phyloP scores from a whole-genome alignment of 2,888 invertebrate species.

The Dendrolimus houi region DNA sequence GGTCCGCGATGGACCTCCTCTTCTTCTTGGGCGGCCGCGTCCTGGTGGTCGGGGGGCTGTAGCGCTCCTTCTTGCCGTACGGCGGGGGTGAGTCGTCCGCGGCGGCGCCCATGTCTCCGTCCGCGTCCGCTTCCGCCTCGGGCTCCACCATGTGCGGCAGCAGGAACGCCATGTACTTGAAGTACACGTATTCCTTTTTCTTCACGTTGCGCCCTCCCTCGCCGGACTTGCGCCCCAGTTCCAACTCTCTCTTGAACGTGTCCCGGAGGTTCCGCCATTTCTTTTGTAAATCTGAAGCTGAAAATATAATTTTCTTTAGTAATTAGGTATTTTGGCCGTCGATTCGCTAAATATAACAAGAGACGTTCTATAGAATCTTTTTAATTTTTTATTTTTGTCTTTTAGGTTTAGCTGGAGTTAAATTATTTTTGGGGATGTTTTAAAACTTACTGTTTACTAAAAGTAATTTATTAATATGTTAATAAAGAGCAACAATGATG shows the following conservation, averaged over 20 bases:
- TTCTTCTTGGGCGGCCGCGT: not conserved
- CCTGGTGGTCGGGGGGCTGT: slow-evolving; percentile 1
- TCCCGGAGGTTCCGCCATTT: slow-evolving; percentile 42
- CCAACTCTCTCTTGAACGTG: slow-evolving; percentile 31
- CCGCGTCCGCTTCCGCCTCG: slow-evolving; percentile 2
- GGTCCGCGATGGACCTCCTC: not conserved
- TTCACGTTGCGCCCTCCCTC: slow-evolving; percentile 18
- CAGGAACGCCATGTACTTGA: slow-evolving; percentile 35
- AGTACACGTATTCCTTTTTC: slow-evolving; percentile 34
- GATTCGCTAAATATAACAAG: too few species aligned
- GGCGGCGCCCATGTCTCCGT: slow-evolving; percentile 1
- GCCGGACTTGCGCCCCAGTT: slow-evolving; percentile 20
- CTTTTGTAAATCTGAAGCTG: slow-evolving; percentile 28
- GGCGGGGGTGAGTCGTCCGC: slow-evolving; percentile 9
- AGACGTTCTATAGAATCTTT: too few species aligned
- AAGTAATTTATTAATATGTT: too few species aligned
- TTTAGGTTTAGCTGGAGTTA: too few species aligned
- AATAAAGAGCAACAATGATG: too few species aligned
- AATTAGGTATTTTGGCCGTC: too few species aligned
- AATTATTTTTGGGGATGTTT: too few species aligned
- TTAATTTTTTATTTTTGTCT: too few species aligned
- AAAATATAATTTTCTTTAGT: not conserved
- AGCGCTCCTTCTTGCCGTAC: slow-evolving; percentile 8
- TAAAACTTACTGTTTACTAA: too few species aligned
- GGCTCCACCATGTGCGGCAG: slow-evolving; percentile 21